These are phyloP conservation scores for Daptonema setosum DNA, from an alignment of 2,888 invertebrate species.

Conservation along the genomic window DNA sequence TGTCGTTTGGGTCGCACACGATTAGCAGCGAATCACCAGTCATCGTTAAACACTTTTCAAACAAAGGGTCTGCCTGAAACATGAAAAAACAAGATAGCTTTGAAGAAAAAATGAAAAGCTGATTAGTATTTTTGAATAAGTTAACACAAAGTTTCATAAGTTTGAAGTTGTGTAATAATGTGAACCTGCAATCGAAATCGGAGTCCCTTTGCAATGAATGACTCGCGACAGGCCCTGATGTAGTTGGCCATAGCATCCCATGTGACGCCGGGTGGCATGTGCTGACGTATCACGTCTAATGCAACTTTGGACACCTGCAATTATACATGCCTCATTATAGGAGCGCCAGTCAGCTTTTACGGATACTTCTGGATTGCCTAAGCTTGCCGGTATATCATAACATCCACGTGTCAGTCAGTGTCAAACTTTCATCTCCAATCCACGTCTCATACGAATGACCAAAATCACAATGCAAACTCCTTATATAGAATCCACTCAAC, in stretches of 20 bases:
- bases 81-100: background rate
- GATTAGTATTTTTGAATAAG: no score
- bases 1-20: slow-evolving; percentile 3
- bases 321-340: background rate
- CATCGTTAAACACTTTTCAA: background rate
- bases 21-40: background rate
- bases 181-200: background rate
- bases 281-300: background rate
- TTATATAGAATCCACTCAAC: no score
- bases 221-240: background rate
- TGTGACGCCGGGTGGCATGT: background rate
- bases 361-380: no score
- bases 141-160: no score
- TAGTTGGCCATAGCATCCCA: background rate
- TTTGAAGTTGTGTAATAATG: background rate
- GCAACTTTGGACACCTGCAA: background rate
- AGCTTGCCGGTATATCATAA: no score
- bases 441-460: no score
- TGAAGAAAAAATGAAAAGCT: no score
- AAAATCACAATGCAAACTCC: no score
- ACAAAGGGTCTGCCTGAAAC: background rate
- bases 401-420: no score
- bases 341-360: no score
- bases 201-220: background rate
- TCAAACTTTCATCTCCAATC: no score